These are phyloP conservation scores for Archivesica marissinica DNA, from an alignment of 1,140 invertebrate genomes.

Conservation along the genomic window DNA sequence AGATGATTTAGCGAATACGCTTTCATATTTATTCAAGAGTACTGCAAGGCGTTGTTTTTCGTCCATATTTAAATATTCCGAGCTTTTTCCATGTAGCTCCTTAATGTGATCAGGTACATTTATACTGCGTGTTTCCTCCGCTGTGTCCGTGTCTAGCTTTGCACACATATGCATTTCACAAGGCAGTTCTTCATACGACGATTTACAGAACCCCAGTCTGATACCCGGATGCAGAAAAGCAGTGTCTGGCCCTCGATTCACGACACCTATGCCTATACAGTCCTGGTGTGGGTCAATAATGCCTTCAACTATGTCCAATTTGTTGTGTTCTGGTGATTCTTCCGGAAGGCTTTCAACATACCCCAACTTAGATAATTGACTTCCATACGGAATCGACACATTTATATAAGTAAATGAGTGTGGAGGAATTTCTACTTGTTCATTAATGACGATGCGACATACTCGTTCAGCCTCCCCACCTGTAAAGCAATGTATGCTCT, in stretches of 20 bases:
- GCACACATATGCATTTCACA: no score
- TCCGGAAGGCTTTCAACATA: background rate
- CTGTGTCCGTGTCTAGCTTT: no score
- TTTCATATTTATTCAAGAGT: no score
- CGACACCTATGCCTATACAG: background rate
- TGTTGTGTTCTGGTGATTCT: background rate
- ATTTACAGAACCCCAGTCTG: background rate
- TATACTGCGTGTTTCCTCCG: no score
- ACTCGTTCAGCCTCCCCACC: background rate
- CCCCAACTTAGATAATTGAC: background rate
- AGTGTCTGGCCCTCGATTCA: background rate
- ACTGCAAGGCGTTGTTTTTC: no score
- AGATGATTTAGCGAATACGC: no score
- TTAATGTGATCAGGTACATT: no score
- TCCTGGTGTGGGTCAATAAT: background rate
- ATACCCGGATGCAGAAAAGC: background rate
- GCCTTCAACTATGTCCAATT: background rate
- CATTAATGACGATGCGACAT: background rate
- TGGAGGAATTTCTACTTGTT: background rate
- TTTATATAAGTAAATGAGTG: background rate
- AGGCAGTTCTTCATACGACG: conserved; percentile 1
- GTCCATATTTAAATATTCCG: no score
- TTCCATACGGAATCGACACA: background rate
- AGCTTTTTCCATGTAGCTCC: no score
- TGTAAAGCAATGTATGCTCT: background rate